Conservation (phyloP, 2,797 vertebrate species). For the Borostomias antarcticus region DNA sequence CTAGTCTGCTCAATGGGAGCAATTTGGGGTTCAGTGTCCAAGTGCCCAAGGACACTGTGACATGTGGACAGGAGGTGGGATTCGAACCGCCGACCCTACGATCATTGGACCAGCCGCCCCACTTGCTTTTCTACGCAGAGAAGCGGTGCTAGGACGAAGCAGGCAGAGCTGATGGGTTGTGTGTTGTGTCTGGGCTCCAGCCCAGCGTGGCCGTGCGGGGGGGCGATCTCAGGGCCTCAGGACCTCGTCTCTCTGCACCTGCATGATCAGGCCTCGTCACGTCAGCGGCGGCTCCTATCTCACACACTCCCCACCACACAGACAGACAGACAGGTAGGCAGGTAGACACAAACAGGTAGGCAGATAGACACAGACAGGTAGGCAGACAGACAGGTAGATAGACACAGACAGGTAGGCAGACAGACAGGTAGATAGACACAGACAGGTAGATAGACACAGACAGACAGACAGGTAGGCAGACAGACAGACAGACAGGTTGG, state of each 20-base stretch:
- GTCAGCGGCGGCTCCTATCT: background rate
- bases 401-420: background rate
- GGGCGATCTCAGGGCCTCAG: background rate
- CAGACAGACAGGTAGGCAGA: too few species aligned
- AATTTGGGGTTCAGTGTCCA: too few species aligned
- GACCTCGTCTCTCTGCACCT: background rate
- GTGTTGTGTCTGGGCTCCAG: background rate
- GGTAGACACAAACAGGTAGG: background rate
- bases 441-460: too few species aligned
- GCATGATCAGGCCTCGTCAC: background rate
- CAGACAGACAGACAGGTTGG: too few species aligned
- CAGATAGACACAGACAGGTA: background rate
- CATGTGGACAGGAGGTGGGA: too few species aligned
- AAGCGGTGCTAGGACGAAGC: background rate
- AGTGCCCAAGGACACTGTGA: too few species aligned
- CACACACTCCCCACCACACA: background rate
- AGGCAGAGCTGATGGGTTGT: background rate
- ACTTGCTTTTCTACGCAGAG: background rate
- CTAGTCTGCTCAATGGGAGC: too few species aligned
- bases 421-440: background rate
- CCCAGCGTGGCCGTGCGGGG: background rate
- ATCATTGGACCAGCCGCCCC: too few species aligned
- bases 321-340: background rate
- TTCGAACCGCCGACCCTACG: too few species aligned
- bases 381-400: background rate